Base-by-base conservation (phyloP, 2,113 vertebrate genomes). In the Otolemur garnettii region DNA sequence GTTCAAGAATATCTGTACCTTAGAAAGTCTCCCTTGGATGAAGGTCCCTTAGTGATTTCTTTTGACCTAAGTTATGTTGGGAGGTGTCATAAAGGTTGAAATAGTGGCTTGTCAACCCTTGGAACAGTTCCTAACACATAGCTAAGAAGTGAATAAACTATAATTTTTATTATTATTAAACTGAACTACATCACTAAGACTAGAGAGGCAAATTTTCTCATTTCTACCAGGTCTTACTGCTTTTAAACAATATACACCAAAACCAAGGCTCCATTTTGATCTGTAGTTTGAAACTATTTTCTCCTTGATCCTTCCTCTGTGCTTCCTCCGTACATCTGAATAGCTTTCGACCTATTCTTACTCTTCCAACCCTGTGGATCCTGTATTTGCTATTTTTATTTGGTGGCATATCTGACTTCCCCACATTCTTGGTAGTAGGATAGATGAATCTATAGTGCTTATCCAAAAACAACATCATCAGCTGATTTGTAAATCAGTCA, bases 151-250 rank as follows among this genome's bases (percentile, higher is more conserved):
- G 5, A 68, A 78, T 17, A 75, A 38, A 62, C 68, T 87, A 55
- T 62, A 19, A 35, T 26, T 19, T 91, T 72, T 84, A 22, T 71
- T 87, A 35, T 88, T 90, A 81, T 84, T 89, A 81, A 78, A n/a
- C 7, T 19, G 69, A 92, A 68, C 2, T 71, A 35, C 6, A 71
- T 7, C 57, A 8, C 9, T 93, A 82, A 93, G 2, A 0, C 10
- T 82, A 79, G 15, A 57, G 21, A 57, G 33, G 42, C 3, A 83
- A 42, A 15, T 30, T 53, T 53, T 33, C 26, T 92, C 5, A 91
- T 0, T 21, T 71, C 53, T 68, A 22, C 3, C 4, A 71, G n/a
- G 3, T 1, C 5, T 53, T 28, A 0, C 1, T 85, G 2, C 80
- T 91, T 75, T 75, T 79, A 80, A 72, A 57, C 24, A 85, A 13